Percentiles rank a stretch among this genome's conserved stretches.
These are phyloP conservation scores for Bellardia pandia DNA, from an alignment of 2,888 invertebrate species.

Conservation along the genomic window DNA sequence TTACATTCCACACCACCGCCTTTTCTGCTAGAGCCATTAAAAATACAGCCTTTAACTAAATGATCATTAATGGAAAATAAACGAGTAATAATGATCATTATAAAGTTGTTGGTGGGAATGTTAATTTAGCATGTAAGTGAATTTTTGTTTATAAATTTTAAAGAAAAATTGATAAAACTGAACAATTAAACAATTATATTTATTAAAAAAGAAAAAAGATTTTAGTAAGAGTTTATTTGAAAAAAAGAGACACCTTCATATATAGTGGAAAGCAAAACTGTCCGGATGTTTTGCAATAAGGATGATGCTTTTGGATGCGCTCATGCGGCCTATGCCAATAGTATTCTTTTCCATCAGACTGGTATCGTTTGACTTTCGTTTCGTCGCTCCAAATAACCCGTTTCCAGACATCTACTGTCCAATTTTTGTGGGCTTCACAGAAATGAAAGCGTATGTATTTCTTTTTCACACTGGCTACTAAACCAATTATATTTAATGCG, in stretches of 20 bases:
- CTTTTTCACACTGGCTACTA: too few species aligned
- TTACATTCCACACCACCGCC: conserved; percentile 2
- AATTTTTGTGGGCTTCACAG: too few species aligned
- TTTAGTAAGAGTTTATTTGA: neutral
- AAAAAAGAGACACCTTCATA: conserved; percentile 19
- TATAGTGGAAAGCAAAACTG: too few species aligned
- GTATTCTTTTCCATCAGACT: too few species aligned
- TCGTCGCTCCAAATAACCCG: too few species aligned
- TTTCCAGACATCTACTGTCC: too few species aligned
- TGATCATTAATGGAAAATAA: neutral
- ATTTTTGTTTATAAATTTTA: neutral
- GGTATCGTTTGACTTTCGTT: too few species aligned
- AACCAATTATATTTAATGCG: too few species aligned
- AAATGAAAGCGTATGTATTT: too few species aligned
- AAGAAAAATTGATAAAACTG: neutral
- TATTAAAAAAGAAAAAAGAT: neutral
- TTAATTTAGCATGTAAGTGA: neutral
- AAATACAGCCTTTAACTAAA: neutral
- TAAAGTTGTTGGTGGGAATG: conserved; percentile 8
- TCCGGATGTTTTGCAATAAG: too few species aligned
- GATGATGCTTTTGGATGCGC: too few species aligned
- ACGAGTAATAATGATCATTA: neutral
- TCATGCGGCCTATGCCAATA: too few species aligned
- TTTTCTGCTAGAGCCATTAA: neutral
- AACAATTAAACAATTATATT: conserved; percentile 12